phyloP scores from a whole-genome alignment of 2,888 invertebrate genomes.

The Teinopalpus imperialis region DNA sequence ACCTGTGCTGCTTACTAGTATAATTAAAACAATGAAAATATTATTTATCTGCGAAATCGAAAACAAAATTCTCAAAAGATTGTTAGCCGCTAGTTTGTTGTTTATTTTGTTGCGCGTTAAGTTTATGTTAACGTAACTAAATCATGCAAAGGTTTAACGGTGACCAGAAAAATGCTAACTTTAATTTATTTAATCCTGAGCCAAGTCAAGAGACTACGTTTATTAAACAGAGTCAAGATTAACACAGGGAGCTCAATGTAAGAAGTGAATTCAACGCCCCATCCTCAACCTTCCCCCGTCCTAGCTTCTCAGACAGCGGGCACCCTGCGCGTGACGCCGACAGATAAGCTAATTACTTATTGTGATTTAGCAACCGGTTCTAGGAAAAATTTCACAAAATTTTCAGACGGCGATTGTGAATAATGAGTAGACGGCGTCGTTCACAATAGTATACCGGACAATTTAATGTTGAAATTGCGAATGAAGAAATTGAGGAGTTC shows the following conservation, averaged over 20 bases:
- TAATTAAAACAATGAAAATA: no score
- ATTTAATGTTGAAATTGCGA: constrained; percentile 78
- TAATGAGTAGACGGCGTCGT: constrained; percentile 65
- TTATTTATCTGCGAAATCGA: no score
- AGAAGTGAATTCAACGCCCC: constrained; percentile 50
- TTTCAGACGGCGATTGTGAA: constrained; percentile 61
- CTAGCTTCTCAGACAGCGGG: constrained; percentile 29
- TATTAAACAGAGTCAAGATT: constrained; percentile 67
- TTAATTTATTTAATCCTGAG: constrained; percentile 26
- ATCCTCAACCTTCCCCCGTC: constrained; percentile 35
- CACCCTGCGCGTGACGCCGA: constrained; percentile 59
- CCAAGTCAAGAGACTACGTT: constrained; percentile 46
- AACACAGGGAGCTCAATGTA: constrained; percentile 61
- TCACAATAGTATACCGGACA: constrained; percentile 74
- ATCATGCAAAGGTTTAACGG: not conserved
- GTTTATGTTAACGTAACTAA: not conserved
- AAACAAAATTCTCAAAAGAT: no score
- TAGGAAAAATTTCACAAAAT: constrained; percentile 59
- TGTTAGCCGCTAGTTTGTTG: no score
- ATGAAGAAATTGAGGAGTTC: constrained; percentile 68
- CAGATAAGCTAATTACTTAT: constrained; percentile 78
- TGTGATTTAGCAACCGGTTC: constrained; percentile 66
- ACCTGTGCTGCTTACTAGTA: no score
- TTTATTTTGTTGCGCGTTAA: no score
- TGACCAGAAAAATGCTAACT: constrained; percentile 14